phyloP scores from a whole-genome alignment of 92 coral and sea anemone genomes.

The Palythoa grandis region DNA sequence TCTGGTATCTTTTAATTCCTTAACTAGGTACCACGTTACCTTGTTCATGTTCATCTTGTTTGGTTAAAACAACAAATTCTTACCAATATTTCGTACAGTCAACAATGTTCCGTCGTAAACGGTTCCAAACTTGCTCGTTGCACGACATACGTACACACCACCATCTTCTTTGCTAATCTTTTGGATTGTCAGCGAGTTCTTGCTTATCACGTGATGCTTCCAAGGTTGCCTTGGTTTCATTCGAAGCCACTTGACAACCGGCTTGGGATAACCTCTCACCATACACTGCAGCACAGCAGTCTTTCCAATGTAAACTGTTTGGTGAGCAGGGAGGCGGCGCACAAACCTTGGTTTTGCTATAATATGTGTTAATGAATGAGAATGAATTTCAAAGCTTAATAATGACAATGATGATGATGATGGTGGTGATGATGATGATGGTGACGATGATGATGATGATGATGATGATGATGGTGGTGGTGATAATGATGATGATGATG shows the following conservation, averaged over 20 bases:
- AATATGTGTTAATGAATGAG: not conserved
- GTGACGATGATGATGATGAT: no score
- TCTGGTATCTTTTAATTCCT: no score
- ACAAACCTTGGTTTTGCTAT: constrained; percentile 19
- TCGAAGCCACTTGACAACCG: constrained; percentile 50
- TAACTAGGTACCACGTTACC: no score
- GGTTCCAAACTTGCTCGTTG: constrained; percentile 45
- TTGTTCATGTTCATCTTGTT: no score
- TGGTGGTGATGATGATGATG: no score
- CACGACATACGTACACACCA: constrained; percentile 56
- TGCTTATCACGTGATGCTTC: constrained; percentile 29
- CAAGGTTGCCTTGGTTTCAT: constrained; percentile 36
- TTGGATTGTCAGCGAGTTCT: constrained; percentile 29
- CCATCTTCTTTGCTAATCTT: constrained; percentile 34
- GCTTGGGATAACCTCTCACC: constrained; percentile 50
- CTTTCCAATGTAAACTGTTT: constrained; percentile 39
- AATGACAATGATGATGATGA: no score
- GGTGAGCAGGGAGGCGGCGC: not conserved
- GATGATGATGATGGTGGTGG: no score
- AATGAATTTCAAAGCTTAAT: no score
- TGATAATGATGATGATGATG: no score
- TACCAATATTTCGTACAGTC: constrained; percentile 38
- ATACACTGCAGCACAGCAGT: constrained; percentile 41
- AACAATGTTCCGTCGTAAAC: constrained; percentile 40
- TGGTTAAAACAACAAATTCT: not conserved